phyloP scores from a whole-genome alignment of 2,797 vertebrate species.

The Gobionotothen gibberifrons region DNA sequence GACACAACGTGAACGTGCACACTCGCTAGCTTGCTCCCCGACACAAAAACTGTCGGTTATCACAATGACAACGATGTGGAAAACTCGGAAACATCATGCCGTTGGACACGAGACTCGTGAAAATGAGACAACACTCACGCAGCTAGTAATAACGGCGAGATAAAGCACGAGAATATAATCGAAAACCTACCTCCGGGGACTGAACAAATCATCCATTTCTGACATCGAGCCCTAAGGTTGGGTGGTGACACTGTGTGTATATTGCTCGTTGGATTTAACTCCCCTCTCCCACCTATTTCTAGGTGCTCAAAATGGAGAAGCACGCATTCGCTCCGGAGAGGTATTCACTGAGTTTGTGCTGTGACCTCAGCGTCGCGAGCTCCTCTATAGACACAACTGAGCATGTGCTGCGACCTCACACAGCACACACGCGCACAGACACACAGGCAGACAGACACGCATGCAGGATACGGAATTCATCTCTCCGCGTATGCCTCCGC shows the following conservation, averaged over 20 bases:
- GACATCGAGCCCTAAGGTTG: slow-evolving; percentile 85
- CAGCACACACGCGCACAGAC: slow-evolving; percentile 73
- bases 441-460: slow-evolving; percentile 76
- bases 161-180: slow-evolving; percentile 74
- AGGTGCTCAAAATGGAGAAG: slow-evolving; percentile 99
- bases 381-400: slow-evolving; percentile 91
- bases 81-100: slow-evolving; percentile 34
- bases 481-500: slow-evolving; percentile 85
- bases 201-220: slow-evolving; percentile 97
- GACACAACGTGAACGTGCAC: slow-evolving; percentile 29
- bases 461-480: slow-evolving; percentile 84
- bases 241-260: slow-evolving; percentile 75
- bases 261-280: slow-evolving; percentile 71
- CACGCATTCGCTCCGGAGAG: slow-evolving; percentile 90
- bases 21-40: neutral
- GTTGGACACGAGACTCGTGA: slow-evolving; percentile 31
- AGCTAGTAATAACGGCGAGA: slow-evolving; percentile 38
- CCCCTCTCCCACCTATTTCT: slow-evolving; percentile 84
- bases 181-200: slow-evolving; percentile 96
- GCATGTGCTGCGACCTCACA: slow-evolving; percentile 98
- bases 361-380: slow-evolving; percentile 94
- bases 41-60: slow-evolving; percentile 35
- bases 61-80: slow-evolving; percentile 55
- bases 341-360: slow-evolving; percentile 94
- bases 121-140: slow-evolving; percentile 56